Percentiles rank a stretch among this genome's conserved stretches.
These are phyloP conservation scores for Meriones psammophilus DNA, from an alignment of 2,797 vertebrate genomes.

Conservation along the genomic window DNA sequence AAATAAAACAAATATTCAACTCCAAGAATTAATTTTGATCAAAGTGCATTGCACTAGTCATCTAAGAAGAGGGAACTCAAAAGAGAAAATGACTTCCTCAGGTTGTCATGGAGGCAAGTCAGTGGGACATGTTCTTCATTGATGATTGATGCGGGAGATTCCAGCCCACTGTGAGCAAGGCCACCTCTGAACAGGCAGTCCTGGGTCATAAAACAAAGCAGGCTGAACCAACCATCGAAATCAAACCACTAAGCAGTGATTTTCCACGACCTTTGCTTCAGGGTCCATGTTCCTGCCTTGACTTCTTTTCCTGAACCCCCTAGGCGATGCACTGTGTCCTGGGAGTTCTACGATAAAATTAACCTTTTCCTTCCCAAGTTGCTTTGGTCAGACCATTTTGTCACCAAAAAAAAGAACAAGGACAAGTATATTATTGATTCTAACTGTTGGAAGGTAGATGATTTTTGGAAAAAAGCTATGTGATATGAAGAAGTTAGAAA, in stretches of 20 bases:
- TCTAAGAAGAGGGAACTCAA: neutral
- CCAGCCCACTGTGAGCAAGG: neutral
- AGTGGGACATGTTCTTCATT: neutral
- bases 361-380: neutral
- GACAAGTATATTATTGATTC: neutral
- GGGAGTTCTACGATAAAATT: neutral
- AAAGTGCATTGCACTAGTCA: too few relatives aligned
- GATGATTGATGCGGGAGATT: neutral
- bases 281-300: neutral
- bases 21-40: constrained; percentile 28
- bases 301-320: neutral
- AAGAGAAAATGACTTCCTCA: neutral
- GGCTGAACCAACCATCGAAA: neutral
- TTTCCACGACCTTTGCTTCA: too few relatives aligned
- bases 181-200: neutral
- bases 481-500: constrained; percentile 12
- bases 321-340: neutral
- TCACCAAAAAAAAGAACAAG: neutral
- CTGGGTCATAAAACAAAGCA: neutral
- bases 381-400: neutral
- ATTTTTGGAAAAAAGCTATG: neutral
- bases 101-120: neutral
- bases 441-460: neutral
- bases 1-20: neutral
- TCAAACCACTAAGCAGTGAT: neutral